Evolutionary conservation across 64 coral and sea anemone species (phyloP).

Genomic region (Catalaphyllia jardinei): DNA sequence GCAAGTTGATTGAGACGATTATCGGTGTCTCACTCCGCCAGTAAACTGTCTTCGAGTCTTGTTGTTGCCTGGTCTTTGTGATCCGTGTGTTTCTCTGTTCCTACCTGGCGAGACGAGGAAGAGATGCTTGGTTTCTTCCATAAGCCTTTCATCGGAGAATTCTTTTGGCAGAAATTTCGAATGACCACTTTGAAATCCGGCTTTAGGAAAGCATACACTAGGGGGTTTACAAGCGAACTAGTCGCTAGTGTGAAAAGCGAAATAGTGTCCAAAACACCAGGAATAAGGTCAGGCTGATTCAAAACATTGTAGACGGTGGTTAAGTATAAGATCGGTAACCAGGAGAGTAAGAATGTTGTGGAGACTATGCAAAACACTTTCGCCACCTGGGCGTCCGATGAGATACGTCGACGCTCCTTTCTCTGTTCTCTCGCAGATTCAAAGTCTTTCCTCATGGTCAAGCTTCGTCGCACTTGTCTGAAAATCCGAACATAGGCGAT

Average conservation of each 20-base stretch:
- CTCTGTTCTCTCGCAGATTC: background rate
- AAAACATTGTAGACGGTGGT: background rate
- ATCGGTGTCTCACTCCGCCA: too few relatives aligned
- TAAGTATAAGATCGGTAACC: constrained; percentile 8
- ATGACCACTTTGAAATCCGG: constrained; percentile 14
- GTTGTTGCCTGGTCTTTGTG: too few relatives aligned
- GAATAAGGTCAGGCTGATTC: background rate
- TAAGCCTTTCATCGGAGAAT: background rate
- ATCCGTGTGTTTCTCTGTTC: too few relatives aligned
- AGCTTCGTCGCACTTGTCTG: background rate
- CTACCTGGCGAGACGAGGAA: too few relatives aligned
- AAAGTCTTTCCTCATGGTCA: background rate
- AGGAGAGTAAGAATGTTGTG: background rate
- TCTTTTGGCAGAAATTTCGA: background rate
- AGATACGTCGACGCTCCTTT: background rate
- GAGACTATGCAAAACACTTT: constrained; percentile 11
- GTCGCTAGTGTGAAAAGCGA: background rate
- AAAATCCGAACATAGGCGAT: background rate
- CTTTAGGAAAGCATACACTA: constrained; percentile 13
- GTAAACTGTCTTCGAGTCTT: too few relatives aligned
- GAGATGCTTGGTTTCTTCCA: too few relatives aligned
- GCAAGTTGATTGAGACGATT: too few relatives aligned
- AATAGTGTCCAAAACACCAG: background rate
- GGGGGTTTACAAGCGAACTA: constrained; percentile 22
- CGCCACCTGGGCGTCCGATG: background rate